phyloP scores from a whole-genome alignment of 2,888 invertebrate genomes.

The Conistra vaccinii region DNA sequence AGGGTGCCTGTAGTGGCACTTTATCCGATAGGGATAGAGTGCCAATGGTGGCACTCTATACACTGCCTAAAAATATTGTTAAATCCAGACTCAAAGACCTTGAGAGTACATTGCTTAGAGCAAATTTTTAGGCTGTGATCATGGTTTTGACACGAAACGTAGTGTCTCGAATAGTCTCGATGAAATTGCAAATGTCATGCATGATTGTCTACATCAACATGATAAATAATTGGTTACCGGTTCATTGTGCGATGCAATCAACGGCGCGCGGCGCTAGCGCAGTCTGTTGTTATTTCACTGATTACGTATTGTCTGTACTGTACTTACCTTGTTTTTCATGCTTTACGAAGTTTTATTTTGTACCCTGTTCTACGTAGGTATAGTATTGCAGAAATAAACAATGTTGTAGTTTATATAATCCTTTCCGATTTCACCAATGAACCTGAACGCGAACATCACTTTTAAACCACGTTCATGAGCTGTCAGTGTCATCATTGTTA shows the following conservation, averaged over 20 bases:
- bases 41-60: too few relatives aligned
- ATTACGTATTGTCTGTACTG: constrained; percentile 14
- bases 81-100: not conserved
- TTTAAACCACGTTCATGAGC: too few relatives aligned
- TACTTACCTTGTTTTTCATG: constrained; percentile 8
- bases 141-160: not conserved
- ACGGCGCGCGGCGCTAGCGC: constrained; percentile 7
- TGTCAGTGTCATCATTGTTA: too few relatives aligned
- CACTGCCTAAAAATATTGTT: too few relatives aligned
- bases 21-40: too few relatives aligned
- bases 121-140: not conserved
- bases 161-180: not conserved
- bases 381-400: constrained; percentile 1
- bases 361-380: not conserved
- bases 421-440: too few relatives aligned
- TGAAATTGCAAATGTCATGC: not conserved
- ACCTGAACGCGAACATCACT: too few relatives aligned
- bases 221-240: constrained; percentile 16
- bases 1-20: too few relatives aligned
- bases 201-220: constrained; percentile 7
- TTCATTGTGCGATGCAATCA: constrained; percentile 32
- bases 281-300: constrained; percentile 32
- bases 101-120: too few relatives aligned
- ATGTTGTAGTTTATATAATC: not conserved
- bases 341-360: not conserved